Evolutionary conservation across 1,140 invertebrate genomes (phyloP), one percentile per base, ranked within the genome.

Genomic region (Paralvinella palmiformis): DNA sequence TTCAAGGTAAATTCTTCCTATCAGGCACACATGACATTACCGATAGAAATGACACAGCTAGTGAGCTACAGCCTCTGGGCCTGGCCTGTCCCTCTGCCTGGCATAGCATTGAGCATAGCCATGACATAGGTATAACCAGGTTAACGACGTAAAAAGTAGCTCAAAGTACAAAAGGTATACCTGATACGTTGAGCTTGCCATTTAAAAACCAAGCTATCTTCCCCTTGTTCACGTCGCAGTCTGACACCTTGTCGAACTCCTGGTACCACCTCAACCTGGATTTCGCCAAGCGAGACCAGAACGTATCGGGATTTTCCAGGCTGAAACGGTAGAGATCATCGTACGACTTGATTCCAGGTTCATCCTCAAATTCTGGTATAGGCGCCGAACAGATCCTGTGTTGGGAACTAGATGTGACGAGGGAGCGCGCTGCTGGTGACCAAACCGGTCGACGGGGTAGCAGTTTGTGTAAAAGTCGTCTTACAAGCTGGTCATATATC

Each of bases 161-260:
- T 53, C 33, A 32, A 32, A 58, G 13, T 58, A 32, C 32, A 35
- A 58, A 32, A 48, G n/a, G 53, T 67, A 73, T 73, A 83, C 83
- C 83, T 66, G 84, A 79, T 20, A 78, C 83, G 71, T 85, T 85
- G 4, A 85, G 59, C 69, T 80, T 79, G 57, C 84, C 84, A 57
- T 77, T 72, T 22, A 75, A n/a, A 67, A 80, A 80, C 78, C 79
- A 80, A 44, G 59, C 60, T 69, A 76, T 70, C 36, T 73, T 68
- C 4, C 79, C 82, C 24, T 76, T 69, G 13, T 68, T 65, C 62
- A 83, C 75, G 65, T 83, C 73, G 67, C 81, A 81, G 48, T 84
- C 76, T 35, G 73, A 65, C 1, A 78, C 75, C 31, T 68, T 70
- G n/a, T 74, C 62, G 69, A 84, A 85, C 31, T 78, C 71, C 59